Conservation (phyloP, 64 coral and sea anemone species). For the Montipora sp. region DNA sequence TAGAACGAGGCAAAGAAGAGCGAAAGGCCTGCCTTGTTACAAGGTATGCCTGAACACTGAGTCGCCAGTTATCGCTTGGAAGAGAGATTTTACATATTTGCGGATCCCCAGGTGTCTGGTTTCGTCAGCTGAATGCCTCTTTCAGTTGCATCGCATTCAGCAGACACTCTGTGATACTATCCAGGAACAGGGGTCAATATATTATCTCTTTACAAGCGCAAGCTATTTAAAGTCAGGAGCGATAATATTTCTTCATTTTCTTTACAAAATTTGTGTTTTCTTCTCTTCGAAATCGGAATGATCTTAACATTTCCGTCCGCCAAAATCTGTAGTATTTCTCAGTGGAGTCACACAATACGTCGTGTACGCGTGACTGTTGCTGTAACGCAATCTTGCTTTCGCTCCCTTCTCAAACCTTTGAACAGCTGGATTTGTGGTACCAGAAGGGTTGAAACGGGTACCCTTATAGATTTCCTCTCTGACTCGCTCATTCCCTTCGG, state of each 20-base stretch:
- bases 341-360: background rate
- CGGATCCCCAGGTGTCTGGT: background rate
- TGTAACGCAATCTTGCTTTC: background rate
- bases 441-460: too few relatives aligned
- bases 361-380: background rate
- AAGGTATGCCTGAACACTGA: background rate
- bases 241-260: background rate
- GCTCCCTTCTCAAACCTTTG: too few relatives aligned
- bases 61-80: slow-evolving; percentile 28
- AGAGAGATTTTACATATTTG: slow-evolving; percentile 15
- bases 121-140: background rate
- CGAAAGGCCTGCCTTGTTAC: slow-evolving; percentile 14
- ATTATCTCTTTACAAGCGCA: background rate
- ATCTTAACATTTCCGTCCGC: background rate
- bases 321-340: background rate
- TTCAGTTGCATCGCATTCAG: background rate
- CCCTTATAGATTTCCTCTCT: too few relatives aligned
- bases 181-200: background rate
- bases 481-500: too few relatives aligned
- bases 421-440: too few relatives aligned
- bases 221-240: background rate
- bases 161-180: background rate
- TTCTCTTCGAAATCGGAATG: background rate
- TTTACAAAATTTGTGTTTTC: background rate
- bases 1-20: background rate